Base-by-base conservation (phyloP, 1,140 invertebrate species). In the Halictus rubicundus region DNA sequence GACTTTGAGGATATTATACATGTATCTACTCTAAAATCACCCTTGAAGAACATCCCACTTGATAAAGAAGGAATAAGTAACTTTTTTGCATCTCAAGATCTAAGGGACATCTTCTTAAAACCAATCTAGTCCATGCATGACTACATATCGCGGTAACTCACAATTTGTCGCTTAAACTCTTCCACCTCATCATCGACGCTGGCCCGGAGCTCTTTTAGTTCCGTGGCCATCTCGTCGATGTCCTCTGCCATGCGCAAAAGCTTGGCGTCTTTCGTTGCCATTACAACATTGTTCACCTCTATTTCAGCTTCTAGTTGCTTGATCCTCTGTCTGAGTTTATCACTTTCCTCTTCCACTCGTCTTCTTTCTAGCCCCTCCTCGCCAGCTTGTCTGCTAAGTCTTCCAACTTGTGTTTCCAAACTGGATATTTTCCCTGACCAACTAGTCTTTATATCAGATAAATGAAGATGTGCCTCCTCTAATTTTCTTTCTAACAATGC, bases 351-450 rank as follows among this genome's bases (percentile, higher is more conserved):
- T 77, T 97, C 95, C 0, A 96, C 95, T 78, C 96, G 93, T 80
- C 97, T 93, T 69, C 96, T 94, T 87, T 97, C 96, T 1, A 96
- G 93, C 23, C 96, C 96, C 88, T 97, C 96, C 87, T 97, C 96
- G 1, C 96, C 96, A 1, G 96, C 96, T 88, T 97, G 96, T 75
- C 96, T 94, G 70, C 96, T 96, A 46, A 97, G 89, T 61, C 96
- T 94, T 70, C 96, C 96, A 65, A 96, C 95, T 94, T 98, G 97
- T 8, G 96, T 97, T 91, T 98, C 97, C 16, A 98, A 90, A 8
- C 96, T 95, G 8, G 96, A 95, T 83, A 98, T 98, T 90, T 98
- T 97, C 37, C 96, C 95, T 87, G 97, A 97, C 97, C 97, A 98
- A 0, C 96, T 97, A 2, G 96, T 97, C 89, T 98, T 98, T 80